Evolutionary conservation across 2,797 vertebrate species (phyloP), one percentile per base, ranked within the genome.

Genomic region (Tragopan temminckii): DNA sequence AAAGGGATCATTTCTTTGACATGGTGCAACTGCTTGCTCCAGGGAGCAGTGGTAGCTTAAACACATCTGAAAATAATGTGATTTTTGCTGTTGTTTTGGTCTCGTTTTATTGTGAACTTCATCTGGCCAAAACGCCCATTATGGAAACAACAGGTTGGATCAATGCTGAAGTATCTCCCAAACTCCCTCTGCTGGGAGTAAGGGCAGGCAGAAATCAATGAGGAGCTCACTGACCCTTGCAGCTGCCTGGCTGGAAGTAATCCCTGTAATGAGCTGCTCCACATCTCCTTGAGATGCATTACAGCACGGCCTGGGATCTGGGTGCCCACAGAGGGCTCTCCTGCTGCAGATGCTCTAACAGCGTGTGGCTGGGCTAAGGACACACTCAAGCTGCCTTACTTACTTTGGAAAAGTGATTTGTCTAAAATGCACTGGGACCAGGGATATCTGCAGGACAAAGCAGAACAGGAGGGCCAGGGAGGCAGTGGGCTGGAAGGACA

Each of bases 321-420:
- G 23, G 0, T 53, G 82, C 43, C 50, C 1, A 1, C 18, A 52
- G 68, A 36, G 10, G 0, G 0, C 43, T 80, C 71, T 42, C 45
- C 29, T 1, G 5, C 4, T 80, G 55, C 55, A 57, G 55, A 57
- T 64, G 40, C 19, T 57, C 55, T 11, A 8, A 1, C 36, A 35
- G 35, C 29, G 0, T 0, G 4, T 1, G 1, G 31, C 5, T 9
- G 35, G 29, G 20, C 35, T 1, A 0, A 66, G 61, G 35, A 14
- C 23, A 2, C 50, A 33, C 27, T 86, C 16, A 3, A 27, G 3
- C 70, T 36, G 59, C n/a, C 62, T 50, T 31, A 18, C 58, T 91
- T 25, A 2, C 7, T 20, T 2, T 20, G 77, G 38, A 78, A 48
- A 81, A 55, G 14, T 20, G 17, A 80, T 48, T 50, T 23, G 63